Base-by-base conservation (phyloP, 2,797 vertebrate species). In the Emydoidea blandingii region DNA sequence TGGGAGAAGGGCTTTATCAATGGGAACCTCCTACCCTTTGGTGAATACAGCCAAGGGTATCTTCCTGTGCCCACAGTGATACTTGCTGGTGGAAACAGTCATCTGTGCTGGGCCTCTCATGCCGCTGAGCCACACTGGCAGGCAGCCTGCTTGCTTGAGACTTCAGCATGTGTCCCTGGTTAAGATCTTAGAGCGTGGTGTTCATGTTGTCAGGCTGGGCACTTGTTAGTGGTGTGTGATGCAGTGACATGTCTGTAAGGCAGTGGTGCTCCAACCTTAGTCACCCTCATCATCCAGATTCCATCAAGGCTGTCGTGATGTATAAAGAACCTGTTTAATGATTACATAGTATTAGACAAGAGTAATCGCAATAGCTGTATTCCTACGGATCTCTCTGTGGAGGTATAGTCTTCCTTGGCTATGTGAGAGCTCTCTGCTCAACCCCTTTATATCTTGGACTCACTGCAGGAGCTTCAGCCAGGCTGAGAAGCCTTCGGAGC, bases 11-110 rank as follows among this genome's bases (percentile, higher is more conserved):
- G 2, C 37, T 3, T 88, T 2, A 1, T 9, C 52, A 31, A 6
- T 85, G 88, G n/a, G 52, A 83, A 52, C 14, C 25, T 90, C 31
- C 8, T 11, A 54, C 23, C 7, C 49, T 15, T 10, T 34, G 19
- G 0, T 89, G 47, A 27, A 2, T 3, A 59, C 14, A 9, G 0
- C 34, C 23, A 90, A 25, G 29, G 2, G 37, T 7, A 1, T 53
- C 7, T 6, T 27, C 74, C 54, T 6, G 0, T 83, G 81, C 57
- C 80, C 68, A 34, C 52, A 14, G 3, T 16, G 12, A 68, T 34
- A 89, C 76, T 91, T 50, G 34, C 6, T 84, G n/a, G 62, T n/a
- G 12, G 3, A 49, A 53, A 0, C 1, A 0, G 50, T 50, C 29
- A 57, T 41, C 79, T 27, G 34, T 56, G 52, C 21, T 27, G 37